These are phyloP conservation scores for Sapayoa aenigma DNA, from an alignment of 2,113 vertebrate genomes.

Conservation along the genomic window DNA sequence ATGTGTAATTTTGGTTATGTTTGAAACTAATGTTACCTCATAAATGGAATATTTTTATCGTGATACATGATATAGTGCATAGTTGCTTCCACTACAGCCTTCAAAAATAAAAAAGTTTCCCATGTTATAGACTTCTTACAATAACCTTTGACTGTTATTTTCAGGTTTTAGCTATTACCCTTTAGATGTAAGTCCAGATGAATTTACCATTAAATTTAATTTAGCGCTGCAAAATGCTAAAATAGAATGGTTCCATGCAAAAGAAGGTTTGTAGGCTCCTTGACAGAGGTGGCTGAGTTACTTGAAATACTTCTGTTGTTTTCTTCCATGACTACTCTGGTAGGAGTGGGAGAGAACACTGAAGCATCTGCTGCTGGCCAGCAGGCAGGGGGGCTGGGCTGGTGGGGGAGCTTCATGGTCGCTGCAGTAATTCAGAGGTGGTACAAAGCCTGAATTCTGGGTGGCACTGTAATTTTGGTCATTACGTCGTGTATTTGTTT, in stretches of 20 bases:
- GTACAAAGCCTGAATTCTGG: not conserved
- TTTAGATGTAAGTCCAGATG: not conserved
- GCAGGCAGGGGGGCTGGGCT: not conserved
- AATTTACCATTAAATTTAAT: not conserved
- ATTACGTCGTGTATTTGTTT: not conserved
- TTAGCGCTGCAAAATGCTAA: not conserved
- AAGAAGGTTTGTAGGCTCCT: not conserved
- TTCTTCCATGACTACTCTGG: not conserved
- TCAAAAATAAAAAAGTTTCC: not conserved
- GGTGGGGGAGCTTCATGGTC: not conserved
- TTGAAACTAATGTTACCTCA: not conserved
- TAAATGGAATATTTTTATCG: not conserved
- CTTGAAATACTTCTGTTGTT: not conserved
- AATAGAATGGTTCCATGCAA: not conserved
- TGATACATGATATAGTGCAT: not conserved
- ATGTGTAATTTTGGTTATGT: not conserved
- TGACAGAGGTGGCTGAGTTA: not conserved
- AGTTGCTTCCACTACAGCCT: not conserved
- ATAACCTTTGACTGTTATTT: not conserved
- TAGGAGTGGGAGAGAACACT: not conserved
- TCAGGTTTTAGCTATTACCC: not conserved
- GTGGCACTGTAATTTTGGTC: not conserved
- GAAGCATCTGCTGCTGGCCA: not conserved
- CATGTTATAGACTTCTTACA: not conserved
- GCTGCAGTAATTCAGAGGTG: not conserved